Conservation (phyloP, 1,140 invertebrate species). For the Drosophila rufa region DNA sequence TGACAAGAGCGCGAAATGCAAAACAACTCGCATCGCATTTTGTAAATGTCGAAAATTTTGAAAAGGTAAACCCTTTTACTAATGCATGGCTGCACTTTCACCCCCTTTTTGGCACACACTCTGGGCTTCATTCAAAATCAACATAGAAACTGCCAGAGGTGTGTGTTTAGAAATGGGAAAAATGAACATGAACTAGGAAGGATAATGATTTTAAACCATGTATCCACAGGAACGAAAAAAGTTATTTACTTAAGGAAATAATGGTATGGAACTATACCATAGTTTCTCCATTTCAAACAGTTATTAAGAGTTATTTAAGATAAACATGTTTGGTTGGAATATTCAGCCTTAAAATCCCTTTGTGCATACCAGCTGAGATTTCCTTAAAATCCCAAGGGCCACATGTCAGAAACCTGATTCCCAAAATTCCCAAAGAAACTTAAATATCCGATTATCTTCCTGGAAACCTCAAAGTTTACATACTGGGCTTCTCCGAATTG, state of each 20-base stretch:
- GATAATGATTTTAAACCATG: neutral
- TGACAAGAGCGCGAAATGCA: slow-evolving; percentile 54
- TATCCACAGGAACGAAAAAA: neutral
- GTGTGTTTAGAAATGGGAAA: neutral
- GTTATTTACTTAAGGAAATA: neutral
- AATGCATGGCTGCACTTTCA: slow-evolving; percentile 16
- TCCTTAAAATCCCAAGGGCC: neutral
- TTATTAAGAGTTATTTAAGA: neutral
- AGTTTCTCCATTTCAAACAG: neutral
- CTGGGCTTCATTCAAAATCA: slow-evolving; percentile 9
- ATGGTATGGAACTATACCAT: neutral
- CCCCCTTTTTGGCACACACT: neutral
- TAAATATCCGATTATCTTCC: neutral
- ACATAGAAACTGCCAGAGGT: neutral
- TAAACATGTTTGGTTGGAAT: neutral
- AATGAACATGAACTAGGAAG: neutral
- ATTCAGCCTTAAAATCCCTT: too few species aligned
- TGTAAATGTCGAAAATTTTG: slow-evolving; percentile 41
- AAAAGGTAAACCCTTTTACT: slow-evolving; percentile 55
- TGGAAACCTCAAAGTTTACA: neutral
- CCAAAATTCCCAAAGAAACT: neutral
- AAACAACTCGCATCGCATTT: slow-evolving; percentile 47
- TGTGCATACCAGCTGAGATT: neutral
- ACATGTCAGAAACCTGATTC: neutral
- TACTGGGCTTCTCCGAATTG: neutral